Conservation (phyloP, 2,888 invertebrate genomes). For the Capitulum mitella region DNA sequence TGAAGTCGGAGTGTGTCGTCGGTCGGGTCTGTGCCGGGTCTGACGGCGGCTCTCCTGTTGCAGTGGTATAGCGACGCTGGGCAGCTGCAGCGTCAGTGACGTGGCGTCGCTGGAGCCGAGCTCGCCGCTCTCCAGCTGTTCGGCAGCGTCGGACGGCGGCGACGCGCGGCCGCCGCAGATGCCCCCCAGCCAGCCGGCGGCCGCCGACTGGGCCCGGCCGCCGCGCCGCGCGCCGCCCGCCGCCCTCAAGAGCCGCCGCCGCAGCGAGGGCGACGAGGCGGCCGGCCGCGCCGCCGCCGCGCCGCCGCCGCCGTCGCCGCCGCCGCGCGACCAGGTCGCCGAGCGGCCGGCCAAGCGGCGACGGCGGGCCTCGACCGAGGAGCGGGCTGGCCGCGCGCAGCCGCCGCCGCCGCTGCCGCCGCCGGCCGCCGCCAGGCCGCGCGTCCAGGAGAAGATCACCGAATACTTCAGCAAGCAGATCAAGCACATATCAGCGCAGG, state of each 20-base stretch:
- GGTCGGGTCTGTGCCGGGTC: too few relatives aligned
- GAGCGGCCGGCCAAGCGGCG: not conserved
- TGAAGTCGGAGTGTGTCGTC: too few relatives aligned
- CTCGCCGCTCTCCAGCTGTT: conserved; percentile 14
- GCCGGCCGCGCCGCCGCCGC: not conserved
- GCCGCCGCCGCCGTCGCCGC: not conserved
- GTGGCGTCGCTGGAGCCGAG: conserved; percentile 16
- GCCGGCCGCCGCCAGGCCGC: not conserved
- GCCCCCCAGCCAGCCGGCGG: conserved; percentile 22
- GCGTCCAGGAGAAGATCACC: conserved; percentile 22
- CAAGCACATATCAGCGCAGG: conserved; percentile 19
- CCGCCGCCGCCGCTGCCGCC: not conserved
- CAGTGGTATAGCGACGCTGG: conserved; percentile 9
- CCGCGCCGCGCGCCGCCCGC: too few relatives aligned
- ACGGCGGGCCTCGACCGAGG: not conserved
- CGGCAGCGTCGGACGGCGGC: not conserved
- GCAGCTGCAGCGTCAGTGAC: not conserved
- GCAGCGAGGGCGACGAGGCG: not conserved
- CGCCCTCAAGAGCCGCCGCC: too few relatives aligned
- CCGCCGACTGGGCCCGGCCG: not conserved
- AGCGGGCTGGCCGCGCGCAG: not conserved
- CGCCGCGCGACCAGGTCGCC: not conserved
- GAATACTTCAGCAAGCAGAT: conserved; percentile 22
- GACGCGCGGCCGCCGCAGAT: not conserved
- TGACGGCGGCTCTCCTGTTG: not conserved